Base-by-base conservation (phyloP, 2,888 invertebrate genomes). In the Drosophila barbarae region DNA sequence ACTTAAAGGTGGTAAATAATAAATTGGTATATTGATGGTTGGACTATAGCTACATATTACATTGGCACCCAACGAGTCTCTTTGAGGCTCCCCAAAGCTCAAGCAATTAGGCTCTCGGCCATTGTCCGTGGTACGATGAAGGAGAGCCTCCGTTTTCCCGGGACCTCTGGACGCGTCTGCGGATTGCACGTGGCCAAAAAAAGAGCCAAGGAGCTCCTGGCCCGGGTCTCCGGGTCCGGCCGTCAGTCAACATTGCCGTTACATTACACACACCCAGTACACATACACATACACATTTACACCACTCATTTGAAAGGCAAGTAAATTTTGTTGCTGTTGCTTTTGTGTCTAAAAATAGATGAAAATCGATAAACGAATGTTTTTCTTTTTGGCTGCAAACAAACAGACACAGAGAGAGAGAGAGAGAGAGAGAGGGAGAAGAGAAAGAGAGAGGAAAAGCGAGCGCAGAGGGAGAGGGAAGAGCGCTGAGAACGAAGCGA, bases 281-380 rank as follows among this genome's bases (percentile, higher is more conserved):
- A 61, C 47, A 41, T 56, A 60, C 52, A 61, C 28, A 21, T 34
- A 38, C 23, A 65, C 44, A 52, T 42, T 49, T 50, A 64, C 66
- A 71, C 73, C 74, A 70, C 69, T 73, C 65, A 75, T 79, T 85
- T 72, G 68, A 85, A 85, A 80, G 77, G 76, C 84, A 87, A 87
- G 87, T 85, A 82, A 78, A 71, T 71, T 72, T 70, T 74, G 64
- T 36, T 64, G 64, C 46, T 56, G 65, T 54, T 65, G 66, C 50
- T 66, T 32, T 44, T 69, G 61, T 73, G 58, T 69, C 88, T 87
- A 87, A 85, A 87, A 87, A 87, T 87, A 87, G 79, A 73, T 73
- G 67, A 87, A 86, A 87, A 87, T 87, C 87, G 84, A 87, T 87
- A 87, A 87, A 82, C 82, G 84, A 86, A 81, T 80, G 87, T 86